Evolutionary conservation across 1,140 invertebrate species (phyloP).

Genomic region (Papilio helenus): DNA sequence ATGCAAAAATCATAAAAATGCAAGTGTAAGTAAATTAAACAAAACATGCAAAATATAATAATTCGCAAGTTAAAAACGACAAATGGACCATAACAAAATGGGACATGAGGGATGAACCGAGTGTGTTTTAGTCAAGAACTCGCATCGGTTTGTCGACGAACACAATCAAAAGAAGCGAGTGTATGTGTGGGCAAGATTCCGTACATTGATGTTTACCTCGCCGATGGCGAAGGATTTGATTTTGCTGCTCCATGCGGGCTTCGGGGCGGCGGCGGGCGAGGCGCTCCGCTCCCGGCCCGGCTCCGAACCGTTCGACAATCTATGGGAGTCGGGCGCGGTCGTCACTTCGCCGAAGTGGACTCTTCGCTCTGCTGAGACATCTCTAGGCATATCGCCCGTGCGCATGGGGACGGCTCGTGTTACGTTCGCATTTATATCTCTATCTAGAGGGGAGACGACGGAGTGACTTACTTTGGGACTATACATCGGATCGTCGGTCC

Average conservation of each 20-base stretch:
- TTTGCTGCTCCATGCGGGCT: constrained; percentile 80
- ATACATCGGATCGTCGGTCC: constrained; percentile 50
- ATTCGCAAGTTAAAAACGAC: constrained; percentile 69
- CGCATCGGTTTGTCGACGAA: constrained; percentile 74
- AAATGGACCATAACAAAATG: constrained; percentile 65
- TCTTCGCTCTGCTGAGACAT: constrained; percentile 76
- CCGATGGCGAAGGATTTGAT: constrained; percentile 81
- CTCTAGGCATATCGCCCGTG: constrained; percentile 61
- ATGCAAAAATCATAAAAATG: constrained; percentile 52
- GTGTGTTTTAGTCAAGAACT: constrained; percentile 68
- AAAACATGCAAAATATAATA: constrained; percentile 79
- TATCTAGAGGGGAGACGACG: constrained; percentile 57
- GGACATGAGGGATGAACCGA: constrained; percentile 67
- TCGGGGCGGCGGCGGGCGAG: constrained; percentile 67
- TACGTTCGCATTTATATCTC: constrained; percentile 72
- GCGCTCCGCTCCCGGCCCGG: constrained; percentile 64
- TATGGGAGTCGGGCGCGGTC: constrained; percentile 66
- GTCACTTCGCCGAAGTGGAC: constrained; percentile 77
- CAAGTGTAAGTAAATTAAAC: constrained; percentile 64
- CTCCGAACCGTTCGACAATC: constrained; percentile 65
- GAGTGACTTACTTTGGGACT: constrained; percentile 58
- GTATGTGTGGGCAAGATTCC: constrained; percentile 70
- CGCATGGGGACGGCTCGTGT: constrained; percentile 60
- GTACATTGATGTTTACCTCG: constrained; percentile 79
- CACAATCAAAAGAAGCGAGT: constrained; percentile 79